phyloP scores from a whole-genome alignment of 2,888 invertebrate genomes.

The Parthenolecanium corni region DNA sequence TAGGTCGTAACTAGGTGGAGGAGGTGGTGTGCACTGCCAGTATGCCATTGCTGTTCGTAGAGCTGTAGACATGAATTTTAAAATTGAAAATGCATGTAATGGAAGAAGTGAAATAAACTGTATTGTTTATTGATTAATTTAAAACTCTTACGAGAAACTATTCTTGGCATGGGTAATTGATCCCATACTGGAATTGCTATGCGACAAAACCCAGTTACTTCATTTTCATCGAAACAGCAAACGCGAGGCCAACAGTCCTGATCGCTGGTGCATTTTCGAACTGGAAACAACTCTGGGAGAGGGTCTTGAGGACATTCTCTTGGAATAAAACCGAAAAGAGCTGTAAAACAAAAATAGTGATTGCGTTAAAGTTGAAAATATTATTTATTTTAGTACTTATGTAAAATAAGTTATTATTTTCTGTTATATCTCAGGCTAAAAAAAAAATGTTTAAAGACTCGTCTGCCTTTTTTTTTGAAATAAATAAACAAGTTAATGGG shows the following conservation, averaged over 20 bases:
- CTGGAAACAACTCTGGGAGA: conserved; percentile 54
- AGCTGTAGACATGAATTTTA: conserved; percentile 32
- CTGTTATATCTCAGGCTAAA: too few relatives aligned
- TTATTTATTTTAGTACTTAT: too few relatives aligned
- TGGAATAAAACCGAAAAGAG: conserved; percentile 56
- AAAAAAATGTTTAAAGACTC: too few relatives aligned
- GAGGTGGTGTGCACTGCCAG: conserved; percentile 58
- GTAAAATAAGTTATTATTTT: too few relatives aligned
- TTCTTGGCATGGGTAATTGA: conserved; percentile 30
- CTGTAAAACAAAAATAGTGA: conserved; percentile 39
- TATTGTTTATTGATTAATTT: background rate
- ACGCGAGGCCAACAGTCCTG: conserved; percentile 62
- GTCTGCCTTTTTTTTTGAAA: too few relatives aligned
- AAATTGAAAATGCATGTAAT: background rate
- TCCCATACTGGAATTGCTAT: conserved; percentile 39
- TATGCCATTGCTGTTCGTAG: conserved; percentile 43
- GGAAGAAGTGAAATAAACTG: background rate
- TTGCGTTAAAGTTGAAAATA: background rate
- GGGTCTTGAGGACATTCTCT: conserved; percentile 57
- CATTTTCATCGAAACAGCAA: conserved; percentile 57
- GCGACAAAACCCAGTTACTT: conserved; percentile 52
- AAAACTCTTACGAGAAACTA: conserved; percentile 15
- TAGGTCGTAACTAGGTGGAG: conserved; percentile 52
- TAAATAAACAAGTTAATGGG: too few relatives aligned
- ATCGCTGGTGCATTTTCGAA: conserved; percentile 55